Percentiles rank a stretch among this genome's conserved stretches.
Evolutionary conservation across 2,113 vertebrate species (phyloP).

Genomic region (Nycticryphes semicollaris): DNA sequence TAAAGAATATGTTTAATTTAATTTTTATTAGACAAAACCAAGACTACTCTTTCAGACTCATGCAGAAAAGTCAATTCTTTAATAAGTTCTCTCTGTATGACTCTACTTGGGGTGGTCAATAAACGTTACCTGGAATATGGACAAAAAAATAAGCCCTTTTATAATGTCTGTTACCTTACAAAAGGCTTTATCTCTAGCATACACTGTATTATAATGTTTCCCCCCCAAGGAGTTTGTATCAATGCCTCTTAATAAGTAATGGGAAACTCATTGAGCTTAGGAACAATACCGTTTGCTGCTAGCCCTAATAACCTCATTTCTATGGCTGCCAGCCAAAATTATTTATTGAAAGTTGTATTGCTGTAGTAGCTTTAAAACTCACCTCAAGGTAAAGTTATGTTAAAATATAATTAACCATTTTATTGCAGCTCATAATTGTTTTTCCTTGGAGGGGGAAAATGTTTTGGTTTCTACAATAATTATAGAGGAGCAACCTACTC

Average conservation of each 20-base stretch:
- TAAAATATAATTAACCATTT: constrained; percentile 66
- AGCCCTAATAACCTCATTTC: constrained; percentile 35
- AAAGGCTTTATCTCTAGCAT: not conserved
- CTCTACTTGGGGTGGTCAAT: not conserved
- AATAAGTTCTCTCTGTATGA: not conserved
- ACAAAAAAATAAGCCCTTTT: not conserved
- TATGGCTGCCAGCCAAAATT: constrained; percentile 32
- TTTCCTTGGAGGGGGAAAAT: constrained; percentile 49
- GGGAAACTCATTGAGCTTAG: not conserved
- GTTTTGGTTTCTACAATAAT: constrained; percentile 31
- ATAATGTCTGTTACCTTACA: not conserved
- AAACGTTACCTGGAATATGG: not conserved
- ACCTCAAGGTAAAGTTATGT: constrained; percentile 53
- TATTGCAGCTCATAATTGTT: constrained; percentile 44
- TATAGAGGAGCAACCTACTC: not conserved
- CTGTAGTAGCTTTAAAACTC: constrained; percentile 26
- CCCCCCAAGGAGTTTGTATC: not conserved
- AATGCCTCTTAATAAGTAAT: not conserved
- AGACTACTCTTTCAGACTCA: not conserved
- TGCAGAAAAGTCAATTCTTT: not conserved
- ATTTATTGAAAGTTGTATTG: constrained; percentile 23
- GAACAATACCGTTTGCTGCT: not conserved
- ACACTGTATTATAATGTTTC: not conserved
- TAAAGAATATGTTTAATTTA: not conserved
- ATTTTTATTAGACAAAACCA: not conserved